Evolutionary conservation across 2,797 vertebrate species (phyloP), one percentile per base, ranked within the genome.

Genomic region (Glyptemys insculpta): DNA sequence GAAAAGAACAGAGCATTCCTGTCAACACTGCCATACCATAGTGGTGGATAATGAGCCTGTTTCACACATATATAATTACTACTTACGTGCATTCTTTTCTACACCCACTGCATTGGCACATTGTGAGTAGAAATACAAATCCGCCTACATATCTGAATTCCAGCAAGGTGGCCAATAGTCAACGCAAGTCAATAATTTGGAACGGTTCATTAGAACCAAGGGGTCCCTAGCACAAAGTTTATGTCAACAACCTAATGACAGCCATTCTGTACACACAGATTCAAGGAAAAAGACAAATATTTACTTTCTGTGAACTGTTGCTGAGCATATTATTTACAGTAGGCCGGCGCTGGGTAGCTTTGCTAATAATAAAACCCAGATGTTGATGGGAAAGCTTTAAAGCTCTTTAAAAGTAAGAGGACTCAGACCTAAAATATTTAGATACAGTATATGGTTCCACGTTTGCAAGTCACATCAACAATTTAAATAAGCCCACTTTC

Each of bases 261-360:
- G 84, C 47, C 52, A 37, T 87, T 91, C 52, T 89, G 79, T 81
- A 21, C 81, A 83, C 88, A 65, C 68, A 96, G 68, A 92, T 78
- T 37, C 88, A 93, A 92, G 37, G 85, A 85, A 94, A 94, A 91
- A 95, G 85, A 91, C 81, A 97, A 97, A 97, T 97, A 97, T 97
- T 97, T 97, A 96, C 81, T 91, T 90, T 95, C 90, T 86, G 50
- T 97, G 94, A 97, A 96, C 94, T 94, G 86, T 59, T 84, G 68
- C 91, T 91, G 62, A 97, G 83, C 84, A 53, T 53, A 53, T 96
- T 95, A 87, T 92, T 97, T 90, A 84, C 87, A 50, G 88, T 87
- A 96, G 89, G 81, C 90, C 94, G 91, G 57, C 0, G 0, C 79
- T 91, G 86, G 57, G 93, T 87, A 93, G 80, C 54, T 89, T 89